Percentiles rank a stretch among this genome's conserved stretches.
Conservation (phyloP, 64 coral and sea anemone species). For the Anthopleura sola region DNA sequence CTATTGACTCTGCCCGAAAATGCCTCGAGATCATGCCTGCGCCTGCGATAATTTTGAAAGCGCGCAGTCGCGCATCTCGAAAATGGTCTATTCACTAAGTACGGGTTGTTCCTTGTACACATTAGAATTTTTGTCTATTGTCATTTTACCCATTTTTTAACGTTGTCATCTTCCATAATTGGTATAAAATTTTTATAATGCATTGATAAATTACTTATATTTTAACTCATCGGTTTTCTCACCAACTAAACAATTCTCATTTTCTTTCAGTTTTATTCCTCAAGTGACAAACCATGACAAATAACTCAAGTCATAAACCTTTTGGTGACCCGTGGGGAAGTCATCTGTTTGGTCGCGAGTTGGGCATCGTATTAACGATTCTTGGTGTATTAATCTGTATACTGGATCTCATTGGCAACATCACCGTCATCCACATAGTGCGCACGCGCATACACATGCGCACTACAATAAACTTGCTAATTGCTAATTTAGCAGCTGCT, state of each 20-base stretch:
- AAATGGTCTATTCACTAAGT: too few species aligned
- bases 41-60: too few species aligned
- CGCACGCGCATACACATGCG: slow-evolving; percentile 38
- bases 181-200: too few species aligned
- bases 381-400: slow-evolving; percentile 5
- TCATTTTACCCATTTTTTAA: too few species aligned
- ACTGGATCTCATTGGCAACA: slow-evolving; percentile 34
- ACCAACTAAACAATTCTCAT: not conserved
- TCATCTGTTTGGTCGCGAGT: not conserved
- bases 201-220: too few species aligned
- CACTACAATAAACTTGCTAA: slow-evolving; percentile 38
- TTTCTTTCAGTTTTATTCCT: not conserved
- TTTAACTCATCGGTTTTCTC: too few species aligned
- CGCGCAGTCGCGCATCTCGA: too few species aligned
- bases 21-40: too few species aligned
- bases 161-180: too few species aligned
- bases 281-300: not conserved
- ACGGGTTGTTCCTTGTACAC: too few species aligned
- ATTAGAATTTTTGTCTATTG: too few species aligned
- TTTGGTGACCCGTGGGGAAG: not conserved
- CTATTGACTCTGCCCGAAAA: too few species aligned
- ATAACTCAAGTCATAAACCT: slow-evolving; percentile 1
- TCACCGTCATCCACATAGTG: slow-evolving; percentile 36
- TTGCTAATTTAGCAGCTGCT: slow-evolving; percentile 58
- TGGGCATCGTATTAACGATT: slow-evolving; percentile 19